Evolutionary conservation across 2,797 vertebrate species (phyloP).

Genomic region (Malacoraja senta): DNA sequence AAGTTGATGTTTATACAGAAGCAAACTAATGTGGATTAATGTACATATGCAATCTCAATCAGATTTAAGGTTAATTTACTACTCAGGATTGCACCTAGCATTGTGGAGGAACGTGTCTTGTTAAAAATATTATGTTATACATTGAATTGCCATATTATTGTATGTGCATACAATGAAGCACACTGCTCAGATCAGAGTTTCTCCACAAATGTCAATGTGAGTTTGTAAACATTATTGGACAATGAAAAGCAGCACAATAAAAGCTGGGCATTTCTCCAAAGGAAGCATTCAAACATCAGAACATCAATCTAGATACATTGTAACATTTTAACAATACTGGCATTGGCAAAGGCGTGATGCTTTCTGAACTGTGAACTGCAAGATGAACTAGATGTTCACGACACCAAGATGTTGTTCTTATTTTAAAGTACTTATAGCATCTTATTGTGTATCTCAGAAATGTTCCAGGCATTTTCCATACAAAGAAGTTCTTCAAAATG

Average conservation of each 20-base stretch:
- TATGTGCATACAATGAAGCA: neutral
- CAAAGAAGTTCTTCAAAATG: neutral
- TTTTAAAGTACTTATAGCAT: neutral
- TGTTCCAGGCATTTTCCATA: neutral
- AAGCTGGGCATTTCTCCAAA: neutral
- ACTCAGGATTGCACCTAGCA: neutral
- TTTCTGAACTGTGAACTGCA: neutral
- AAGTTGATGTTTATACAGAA: neutral
- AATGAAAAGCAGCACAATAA: neutral
- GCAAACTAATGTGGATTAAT: neutral
- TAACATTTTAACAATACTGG: neutral
- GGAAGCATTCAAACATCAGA: neutral
- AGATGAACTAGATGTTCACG: neutral
- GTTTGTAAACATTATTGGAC: neutral
- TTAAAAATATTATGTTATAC: neutral
- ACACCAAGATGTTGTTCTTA: neutral
- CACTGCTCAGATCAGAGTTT: neutral
- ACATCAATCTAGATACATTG: neutral
- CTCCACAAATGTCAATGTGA: neutral
- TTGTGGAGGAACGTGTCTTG: neutral
- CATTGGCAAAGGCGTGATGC: neutral
- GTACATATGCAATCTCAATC: neutral
- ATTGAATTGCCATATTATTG: neutral
- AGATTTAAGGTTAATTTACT: neutral
- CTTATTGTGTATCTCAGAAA: neutral